These are phyloP conservation scores for Clytia hemisphaerica DNA, from an alignment of 30 jellyfish, hydroid and myxozoan species.

Conservation along the genomic window DNA sequence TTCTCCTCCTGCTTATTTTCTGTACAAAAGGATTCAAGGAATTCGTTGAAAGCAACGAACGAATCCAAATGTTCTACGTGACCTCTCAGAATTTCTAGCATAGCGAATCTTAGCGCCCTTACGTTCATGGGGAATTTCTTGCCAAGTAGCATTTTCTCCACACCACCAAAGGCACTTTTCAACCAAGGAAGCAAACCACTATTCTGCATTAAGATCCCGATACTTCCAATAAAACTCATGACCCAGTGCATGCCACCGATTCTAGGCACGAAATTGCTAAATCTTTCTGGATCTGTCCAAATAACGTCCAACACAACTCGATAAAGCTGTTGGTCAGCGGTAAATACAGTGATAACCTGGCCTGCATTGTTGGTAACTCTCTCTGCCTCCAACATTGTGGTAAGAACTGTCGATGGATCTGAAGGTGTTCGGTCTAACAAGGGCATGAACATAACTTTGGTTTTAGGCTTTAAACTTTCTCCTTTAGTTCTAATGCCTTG, in stretches of 20 bases:
- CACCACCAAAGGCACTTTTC: slow-evolving; percentile 13
- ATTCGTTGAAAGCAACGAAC: too few species aligned
- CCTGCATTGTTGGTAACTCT: slow-evolving; percentile 6
- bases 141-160: slow-evolving; percentile 1
- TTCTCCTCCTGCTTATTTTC: too few species aligned
- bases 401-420: too few species aligned
- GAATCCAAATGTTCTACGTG: slow-evolving; percentile 1
- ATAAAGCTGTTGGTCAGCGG: slow-evolving; percentile 13
- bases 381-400: too few species aligned
- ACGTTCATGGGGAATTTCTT: slow-evolving; percentile 18
- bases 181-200: background rate
- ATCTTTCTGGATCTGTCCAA: slow-evolving; percentile 5
- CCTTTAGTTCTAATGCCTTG: too few species aligned
- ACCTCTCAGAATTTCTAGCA: background rate
- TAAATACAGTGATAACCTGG: background rate
- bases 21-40: too few species aligned
- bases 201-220: slow-evolving; percentile 6
- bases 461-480: too few species aligned
- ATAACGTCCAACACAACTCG: slow-evolving; percentile 7
- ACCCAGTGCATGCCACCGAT: slow-evolving; percentile 22
- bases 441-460: too few species aligned
- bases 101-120: background rate
- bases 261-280: background rate
- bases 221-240: slow-evolving; percentile 25
- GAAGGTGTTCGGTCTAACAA: too few species aligned